phyloP scores from a whole-genome alignment of 2,888 invertebrate species.

The Stratiomys singularior region DNA sequence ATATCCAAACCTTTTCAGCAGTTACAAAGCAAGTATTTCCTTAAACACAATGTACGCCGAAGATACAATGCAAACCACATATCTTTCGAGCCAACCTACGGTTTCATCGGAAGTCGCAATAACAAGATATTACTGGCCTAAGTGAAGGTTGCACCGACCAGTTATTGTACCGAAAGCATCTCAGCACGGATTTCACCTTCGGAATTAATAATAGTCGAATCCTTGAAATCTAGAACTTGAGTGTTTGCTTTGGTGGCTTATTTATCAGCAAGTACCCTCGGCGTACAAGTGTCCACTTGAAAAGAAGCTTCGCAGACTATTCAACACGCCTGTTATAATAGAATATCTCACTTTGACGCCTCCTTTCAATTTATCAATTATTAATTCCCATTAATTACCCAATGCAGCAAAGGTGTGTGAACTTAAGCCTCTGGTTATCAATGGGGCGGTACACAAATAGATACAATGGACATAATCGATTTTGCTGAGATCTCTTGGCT shows the following conservation, averaged over 20 bases:
- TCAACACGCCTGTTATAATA: not conserved
- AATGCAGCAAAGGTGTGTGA: too few species aligned
- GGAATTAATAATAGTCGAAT: not conserved
- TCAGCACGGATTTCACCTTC: not conserved
- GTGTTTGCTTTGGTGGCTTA: slow-evolving; percentile 15
- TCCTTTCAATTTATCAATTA: slow-evolving; percentile 1
- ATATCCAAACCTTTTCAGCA: too few species aligned
- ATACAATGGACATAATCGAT: too few species aligned
- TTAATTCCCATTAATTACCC: not conserved
- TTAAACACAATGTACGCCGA: too few species aligned
- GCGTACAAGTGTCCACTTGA: not conserved
- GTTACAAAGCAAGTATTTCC: too few species aligned
- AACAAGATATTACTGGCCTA: not conserved
- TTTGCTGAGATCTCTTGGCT: too few species aligned
- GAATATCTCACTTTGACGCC: not conserved
- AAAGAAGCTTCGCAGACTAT: not conserved
- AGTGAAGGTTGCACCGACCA: not conserved
- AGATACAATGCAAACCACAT: too few species aligned
- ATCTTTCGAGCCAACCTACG: too few species aligned
- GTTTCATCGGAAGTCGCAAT: not conserved
- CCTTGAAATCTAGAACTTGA: not conserved
- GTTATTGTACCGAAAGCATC: not conserved
- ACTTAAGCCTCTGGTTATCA: not conserved
- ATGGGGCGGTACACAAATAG: not conserved
- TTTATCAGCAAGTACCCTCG: not conserved